Conservation (phyloP, 2,113 vertebrate genomes). For the Nestor notabilis region DNA sequence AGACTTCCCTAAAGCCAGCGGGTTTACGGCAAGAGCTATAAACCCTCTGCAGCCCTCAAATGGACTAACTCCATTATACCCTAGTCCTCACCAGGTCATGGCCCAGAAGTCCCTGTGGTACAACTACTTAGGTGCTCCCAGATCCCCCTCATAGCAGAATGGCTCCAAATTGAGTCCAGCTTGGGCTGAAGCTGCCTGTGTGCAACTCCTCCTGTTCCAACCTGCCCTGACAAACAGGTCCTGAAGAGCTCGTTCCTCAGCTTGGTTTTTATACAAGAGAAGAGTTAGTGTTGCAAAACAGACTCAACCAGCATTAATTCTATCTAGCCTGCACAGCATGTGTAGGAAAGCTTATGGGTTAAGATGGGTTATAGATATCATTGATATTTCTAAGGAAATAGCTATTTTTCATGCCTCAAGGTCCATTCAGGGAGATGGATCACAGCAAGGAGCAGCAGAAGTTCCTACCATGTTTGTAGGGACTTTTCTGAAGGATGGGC, state of each 20-base stretch:
- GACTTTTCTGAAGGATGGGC: neutral
- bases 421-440: neutral
- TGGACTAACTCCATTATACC: neutral
- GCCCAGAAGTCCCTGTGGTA: neutral
- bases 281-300: neutral
- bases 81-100: neutral
- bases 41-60: neutral
- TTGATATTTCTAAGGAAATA: neutral
- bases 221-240: neutral
- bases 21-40: neutral
- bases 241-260: neutral
- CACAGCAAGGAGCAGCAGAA: neutral
- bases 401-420: neutral
- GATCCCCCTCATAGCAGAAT: fast-evolving
- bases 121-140: neutral
- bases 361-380: neutral
- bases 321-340: neutral
- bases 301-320: neutral
- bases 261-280: neutral
- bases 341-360: neutral
- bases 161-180: neutral
- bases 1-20: neutral
- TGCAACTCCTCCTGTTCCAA: neutral
- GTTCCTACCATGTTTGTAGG: neutral
- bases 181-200: neutral